Conservation (phyloP, 2,113 vertebrate species). For the Siniperca chuatsi region DNA sequence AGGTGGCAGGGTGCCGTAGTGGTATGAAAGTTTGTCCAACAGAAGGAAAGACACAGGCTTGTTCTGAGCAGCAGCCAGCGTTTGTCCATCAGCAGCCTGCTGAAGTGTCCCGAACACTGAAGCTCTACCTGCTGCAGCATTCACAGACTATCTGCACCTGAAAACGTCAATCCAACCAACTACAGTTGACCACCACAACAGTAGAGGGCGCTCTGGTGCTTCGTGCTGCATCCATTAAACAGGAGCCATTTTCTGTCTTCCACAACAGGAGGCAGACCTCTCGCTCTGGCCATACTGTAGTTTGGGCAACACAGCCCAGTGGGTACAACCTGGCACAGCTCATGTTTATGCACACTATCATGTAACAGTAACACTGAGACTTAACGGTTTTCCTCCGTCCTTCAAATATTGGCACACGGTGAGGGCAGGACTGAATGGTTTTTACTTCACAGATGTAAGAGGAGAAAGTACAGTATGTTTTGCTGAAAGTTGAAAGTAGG, state of each 20-base stretch:
- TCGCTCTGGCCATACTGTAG: constrained; percentile 53
- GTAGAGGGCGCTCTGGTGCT: constrained; percentile 76
- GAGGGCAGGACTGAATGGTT: constrained; percentile 49
- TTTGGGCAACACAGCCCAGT: constrained; percentile 42
- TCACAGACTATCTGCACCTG: constrained; percentile 12
- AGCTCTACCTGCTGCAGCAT: constrained; percentile 38
- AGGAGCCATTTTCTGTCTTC: constrained; percentile 78
- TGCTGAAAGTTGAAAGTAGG: constrained; percentile 27
- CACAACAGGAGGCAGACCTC: constrained; percentile 47
- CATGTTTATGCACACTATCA: constrained; percentile 73
- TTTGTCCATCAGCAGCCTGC: constrained; percentile 59
- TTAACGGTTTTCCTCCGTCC: constrained; percentile 61
- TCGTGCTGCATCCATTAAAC: constrained; percentile 23
- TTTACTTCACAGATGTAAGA: constrained; percentile 54
- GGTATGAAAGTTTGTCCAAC: constrained; percentile 39
- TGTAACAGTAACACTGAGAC: constrained; percentile 72
- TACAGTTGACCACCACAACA: constrained; percentile 57
- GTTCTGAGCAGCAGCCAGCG: constrained; percentile 47
- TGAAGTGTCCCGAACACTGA: constrained; percentile 40
- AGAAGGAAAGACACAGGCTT: constrained; percentile 33
- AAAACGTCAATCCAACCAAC: neutral
- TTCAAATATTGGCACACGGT: constrained; percentile 69
- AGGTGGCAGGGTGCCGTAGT: constrained; percentile 21
- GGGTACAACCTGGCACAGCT: constrained; percentile 62
- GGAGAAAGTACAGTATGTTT: constrained; percentile 40